A percentile compares a stretch with the other conserved stretches of the same genome.
Evolutionary conservation across 2,113 vertebrate species (phyloP).

Genomic region (Diadophis punctatus): DNA sequence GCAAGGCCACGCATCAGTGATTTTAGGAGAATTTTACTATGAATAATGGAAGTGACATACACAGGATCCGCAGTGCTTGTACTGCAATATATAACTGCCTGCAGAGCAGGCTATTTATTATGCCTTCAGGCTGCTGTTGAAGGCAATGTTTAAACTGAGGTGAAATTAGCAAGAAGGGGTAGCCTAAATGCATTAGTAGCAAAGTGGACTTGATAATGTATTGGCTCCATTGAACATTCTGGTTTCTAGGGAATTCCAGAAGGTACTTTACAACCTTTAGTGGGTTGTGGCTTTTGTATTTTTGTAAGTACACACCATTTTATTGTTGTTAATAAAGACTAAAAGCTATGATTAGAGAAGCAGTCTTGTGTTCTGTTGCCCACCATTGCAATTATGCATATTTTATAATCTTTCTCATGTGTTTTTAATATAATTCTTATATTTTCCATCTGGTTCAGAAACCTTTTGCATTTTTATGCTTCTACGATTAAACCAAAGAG

Average conservation of each 20-base stretch:
- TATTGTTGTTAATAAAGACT: neutral
- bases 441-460: constrained; percentile 3
- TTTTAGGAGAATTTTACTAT: neutral
- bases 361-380: neutral
- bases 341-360: neutral
- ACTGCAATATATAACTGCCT: neutral
- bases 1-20: neutral
- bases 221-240: neutral
- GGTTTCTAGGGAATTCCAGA: neutral
- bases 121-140: neutral
- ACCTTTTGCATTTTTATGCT: constrained; percentile 31
- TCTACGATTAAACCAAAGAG: constrained; percentile 22
- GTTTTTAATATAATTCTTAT: neutral
- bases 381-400: neutral
- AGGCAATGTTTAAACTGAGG: neutral
- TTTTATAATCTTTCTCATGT: neutral
- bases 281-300: neutral
- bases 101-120: neutral
- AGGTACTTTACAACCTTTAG: neutral
- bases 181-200: neutral
- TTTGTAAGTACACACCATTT: neutral
- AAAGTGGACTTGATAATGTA: neutral
- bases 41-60: neutral
- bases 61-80: neutral
- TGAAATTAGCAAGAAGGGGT: neutral